Percentiles rank a stretch among this genome's conserved stretches.
These are phyloP conservation scores for Leiothrix lutea DNA, from an alignment of 2,113 vertebrate species.

Conservation along the genomic window DNA sequence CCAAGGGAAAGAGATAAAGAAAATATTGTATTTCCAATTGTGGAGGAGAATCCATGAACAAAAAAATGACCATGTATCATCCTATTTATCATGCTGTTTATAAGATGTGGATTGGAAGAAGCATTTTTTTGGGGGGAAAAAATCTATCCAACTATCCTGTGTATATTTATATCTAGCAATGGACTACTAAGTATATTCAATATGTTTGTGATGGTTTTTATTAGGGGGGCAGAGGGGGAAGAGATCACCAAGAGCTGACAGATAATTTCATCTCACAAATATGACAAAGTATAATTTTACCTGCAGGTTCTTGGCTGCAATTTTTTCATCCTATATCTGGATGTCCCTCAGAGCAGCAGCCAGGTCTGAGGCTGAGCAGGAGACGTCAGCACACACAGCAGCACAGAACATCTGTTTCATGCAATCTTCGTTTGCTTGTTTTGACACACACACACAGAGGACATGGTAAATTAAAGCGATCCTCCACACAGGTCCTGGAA, in stretches of 20 bases:
- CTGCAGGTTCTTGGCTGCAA: constrained; percentile 84
- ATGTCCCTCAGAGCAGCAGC: constrained; percentile 82
- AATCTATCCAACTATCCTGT: background rate
- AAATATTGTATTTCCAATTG: background rate
- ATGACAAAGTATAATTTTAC: constrained; percentile 74
- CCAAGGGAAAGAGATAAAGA: background rate
- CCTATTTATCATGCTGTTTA: background rate
- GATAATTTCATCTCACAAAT: constrained; percentile 57
- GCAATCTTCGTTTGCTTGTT: constrained; percentile 77
- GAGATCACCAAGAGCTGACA: constrained; percentile 62
- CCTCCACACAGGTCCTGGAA: background rate
- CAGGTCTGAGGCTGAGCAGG: constrained; percentile 72
- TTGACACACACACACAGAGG: constrained; percentile 37
- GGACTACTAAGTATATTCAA: constrained; percentile 7
- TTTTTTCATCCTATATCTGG: constrained; percentile 79
- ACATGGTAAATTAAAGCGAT: background rate
- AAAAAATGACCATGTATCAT: background rate
- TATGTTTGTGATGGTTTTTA: constrained; percentile 6
- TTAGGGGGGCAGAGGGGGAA: background rate
- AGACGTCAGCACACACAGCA: constrained; percentile 55
- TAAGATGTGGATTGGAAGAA: background rate
- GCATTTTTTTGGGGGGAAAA: background rate
- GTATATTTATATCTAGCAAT: background rate
- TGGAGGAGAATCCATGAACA: background rate
- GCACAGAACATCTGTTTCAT: constrained; percentile 77